Conservation (phyloP, 1,140 invertebrate species). For the Frieseomelitta varia region DNA sequence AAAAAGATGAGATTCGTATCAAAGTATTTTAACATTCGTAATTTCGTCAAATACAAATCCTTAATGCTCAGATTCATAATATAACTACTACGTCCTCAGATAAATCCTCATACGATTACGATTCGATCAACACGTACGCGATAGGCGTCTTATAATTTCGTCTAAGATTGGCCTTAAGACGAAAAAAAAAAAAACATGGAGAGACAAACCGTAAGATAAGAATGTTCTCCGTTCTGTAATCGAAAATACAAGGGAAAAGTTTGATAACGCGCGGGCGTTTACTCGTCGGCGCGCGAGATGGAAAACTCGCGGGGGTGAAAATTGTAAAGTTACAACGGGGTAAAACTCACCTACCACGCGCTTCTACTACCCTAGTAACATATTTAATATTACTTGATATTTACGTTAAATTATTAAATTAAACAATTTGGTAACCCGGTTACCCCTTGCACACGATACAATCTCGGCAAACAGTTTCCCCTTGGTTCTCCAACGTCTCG, state of each 20-base stretch:
- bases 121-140: neutral
- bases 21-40: neutral
- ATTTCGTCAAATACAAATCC: neutral
- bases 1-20: no score
- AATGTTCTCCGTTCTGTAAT: no score
- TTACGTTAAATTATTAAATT: conserved; percentile 70
- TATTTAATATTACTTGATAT: conserved; percentile 69
- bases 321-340: conserved; percentile 66
- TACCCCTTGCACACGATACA: neutral
- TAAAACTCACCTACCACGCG: conserved; percentile 54
- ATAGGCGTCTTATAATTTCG: neutral
- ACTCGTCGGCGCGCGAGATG: neutral
- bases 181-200: neutral
- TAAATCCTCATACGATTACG: neutral
- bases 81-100: neutral
- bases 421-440: conserved; percentile 59
- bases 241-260: neutral
- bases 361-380: conserved; percentile 64
- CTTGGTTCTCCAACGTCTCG: neutral
- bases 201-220: neutral
- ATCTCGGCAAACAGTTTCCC: neutral
- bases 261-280: conserved; percentile 2
- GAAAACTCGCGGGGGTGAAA: conserved; percentile 63
- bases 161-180: neutral
- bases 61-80: neutral